Conservation (phyloP, 2,888 invertebrate species). For the Clepsis dumicolana region DNA sequence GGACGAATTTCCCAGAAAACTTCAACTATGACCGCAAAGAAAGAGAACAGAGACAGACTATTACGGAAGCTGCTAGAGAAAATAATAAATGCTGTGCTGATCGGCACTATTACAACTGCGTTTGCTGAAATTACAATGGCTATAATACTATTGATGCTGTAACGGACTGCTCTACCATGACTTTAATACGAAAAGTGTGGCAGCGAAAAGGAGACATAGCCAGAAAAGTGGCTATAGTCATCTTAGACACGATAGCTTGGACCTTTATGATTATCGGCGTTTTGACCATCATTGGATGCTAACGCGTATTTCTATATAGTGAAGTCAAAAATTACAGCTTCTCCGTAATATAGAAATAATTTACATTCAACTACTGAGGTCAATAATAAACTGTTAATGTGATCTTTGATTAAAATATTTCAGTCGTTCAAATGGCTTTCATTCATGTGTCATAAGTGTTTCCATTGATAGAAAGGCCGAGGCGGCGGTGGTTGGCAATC, state of each 20-base stretch:
- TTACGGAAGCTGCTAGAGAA: conserved; percentile 50
- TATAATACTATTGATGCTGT: conserved; percentile 62
- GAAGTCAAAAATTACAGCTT: neutral
- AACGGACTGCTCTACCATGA: conserved; percentile 22
- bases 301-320: neutral
- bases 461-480: conserved; percentile 29
- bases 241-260: neutral
- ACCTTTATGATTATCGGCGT: neutral
- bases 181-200: conserved; percentile 22
- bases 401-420: conserved; percentile 20
- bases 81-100: conserved; percentile 62
- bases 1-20: neutral
- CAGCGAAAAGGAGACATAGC: neutral
- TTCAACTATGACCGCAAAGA: conserved; percentile 8
- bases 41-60: neutral
- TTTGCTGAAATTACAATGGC: conserved; percentile 69
- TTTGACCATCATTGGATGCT: neutral
- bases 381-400: conserved; percentile 1
- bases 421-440: conserved; percentile 15
- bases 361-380: neutral
- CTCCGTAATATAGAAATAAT: no score
- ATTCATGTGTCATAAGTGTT: conserved; percentile 24
- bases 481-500: conserved; percentile 12
- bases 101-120: conserved; percentile 67
- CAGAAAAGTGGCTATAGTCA: neutral